phyloP scores from a whole-genome alignment of 2,797 vertebrate genomes.

The Parauchenoglanis ngamensis region DNA sequence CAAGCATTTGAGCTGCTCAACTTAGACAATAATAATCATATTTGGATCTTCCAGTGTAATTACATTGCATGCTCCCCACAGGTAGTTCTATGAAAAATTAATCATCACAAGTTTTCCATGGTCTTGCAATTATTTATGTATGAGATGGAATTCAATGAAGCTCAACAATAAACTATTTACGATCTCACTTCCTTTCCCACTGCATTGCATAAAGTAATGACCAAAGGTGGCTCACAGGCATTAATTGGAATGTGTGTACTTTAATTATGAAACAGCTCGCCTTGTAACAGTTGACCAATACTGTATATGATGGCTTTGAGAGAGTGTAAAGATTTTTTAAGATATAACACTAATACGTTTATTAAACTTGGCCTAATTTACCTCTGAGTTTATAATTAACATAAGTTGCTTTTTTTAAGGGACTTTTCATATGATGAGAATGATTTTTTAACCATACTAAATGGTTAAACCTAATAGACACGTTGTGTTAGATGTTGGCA shows the following conservation, averaged over 20 bases:
- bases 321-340: neutral
- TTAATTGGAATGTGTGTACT: conserved; percentile 19
- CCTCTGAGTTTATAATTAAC: neutral
- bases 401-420: neutral
- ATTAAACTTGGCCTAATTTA: neutral
- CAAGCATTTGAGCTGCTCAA: neutral
- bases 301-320: neutral
- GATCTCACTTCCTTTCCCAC: conserved; percentile 15
- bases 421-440: neutral
- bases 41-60: conserved; percentile 23
- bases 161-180: conserved; percentile 46
- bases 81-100: conserved; percentile 54
- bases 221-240: neutral
- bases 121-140: conserved; percentile 48
- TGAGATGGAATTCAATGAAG: conserved; percentile 43
- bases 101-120: conserved; percentile 42
- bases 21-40: conserved; percentile 23
- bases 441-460: neutral
- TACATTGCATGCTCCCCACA: conserved; percentile 1
- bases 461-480: neutral
- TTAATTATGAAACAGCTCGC: conserved; percentile 22
- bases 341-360: neutral
- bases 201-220: conserved; percentile 14
- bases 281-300: neutral
- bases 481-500: neutral